Evolutionary conservation across 2,888 invertebrate genomes (phyloP).

Genomic region (Chesias legatella): DNA sequence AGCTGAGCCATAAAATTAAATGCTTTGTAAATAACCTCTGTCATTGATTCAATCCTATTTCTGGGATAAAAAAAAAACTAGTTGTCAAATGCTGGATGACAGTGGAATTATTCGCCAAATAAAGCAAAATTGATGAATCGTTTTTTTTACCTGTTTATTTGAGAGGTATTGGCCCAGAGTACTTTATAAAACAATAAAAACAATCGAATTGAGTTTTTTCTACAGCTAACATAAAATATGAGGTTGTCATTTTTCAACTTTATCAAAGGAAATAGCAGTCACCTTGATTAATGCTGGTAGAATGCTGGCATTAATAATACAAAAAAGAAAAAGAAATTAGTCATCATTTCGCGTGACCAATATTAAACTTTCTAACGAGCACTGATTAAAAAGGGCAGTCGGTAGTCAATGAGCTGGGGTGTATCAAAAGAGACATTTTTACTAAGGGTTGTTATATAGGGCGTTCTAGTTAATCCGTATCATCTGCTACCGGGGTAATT

Average conservation of each 20-base stretch:
- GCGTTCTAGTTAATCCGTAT: constrained; percentile 68
- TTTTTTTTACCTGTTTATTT: no score
- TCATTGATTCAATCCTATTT: background rate
- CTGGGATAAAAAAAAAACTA: no score
- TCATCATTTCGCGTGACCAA: constrained; percentile 24
- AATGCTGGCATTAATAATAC: constrained; percentile 6
- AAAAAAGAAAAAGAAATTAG: constrained; percentile 15
- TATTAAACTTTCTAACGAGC: constrained; percentile 20
- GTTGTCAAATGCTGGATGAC: no score
- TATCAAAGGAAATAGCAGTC: constrained; percentile 1
- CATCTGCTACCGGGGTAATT: constrained; percentile 78
- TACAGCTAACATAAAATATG: no score
- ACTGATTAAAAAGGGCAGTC: constrained; percentile 31
- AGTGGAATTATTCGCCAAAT: no score
- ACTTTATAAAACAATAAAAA: no score
- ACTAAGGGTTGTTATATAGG: constrained; percentile 34
- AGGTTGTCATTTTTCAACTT: background rate
- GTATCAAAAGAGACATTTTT: constrained; percentile 42
- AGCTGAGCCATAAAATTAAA: no score
- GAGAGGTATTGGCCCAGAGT: no score
- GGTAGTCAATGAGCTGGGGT: constrained; percentile 21
- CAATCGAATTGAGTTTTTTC: no score
- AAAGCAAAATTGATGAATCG: no score
- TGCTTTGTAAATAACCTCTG: no score
- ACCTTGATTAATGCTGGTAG: background rate